Conservation (phyloP, 2,797 vertebrate genomes). For the Micropoecilia bifurca region DNA sequence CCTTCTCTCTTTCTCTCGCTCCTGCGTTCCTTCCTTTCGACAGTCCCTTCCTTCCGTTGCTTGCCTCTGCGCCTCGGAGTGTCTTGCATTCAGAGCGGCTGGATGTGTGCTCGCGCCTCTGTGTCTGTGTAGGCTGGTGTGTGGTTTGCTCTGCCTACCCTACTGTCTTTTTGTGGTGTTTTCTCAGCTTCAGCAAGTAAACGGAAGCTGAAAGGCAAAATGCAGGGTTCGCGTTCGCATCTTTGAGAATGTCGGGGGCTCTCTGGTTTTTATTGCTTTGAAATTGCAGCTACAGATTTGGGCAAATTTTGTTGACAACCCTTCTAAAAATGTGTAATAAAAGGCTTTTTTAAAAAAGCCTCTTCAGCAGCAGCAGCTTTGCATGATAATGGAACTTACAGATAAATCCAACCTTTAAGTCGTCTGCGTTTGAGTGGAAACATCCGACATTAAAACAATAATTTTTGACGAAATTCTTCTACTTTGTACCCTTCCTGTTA, state of each 20-base stretch:
- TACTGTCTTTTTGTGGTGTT: slow-evolving; percentile 56
- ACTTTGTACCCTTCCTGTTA: background rate
- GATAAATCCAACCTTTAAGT: background rate
- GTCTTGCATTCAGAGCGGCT: slow-evolving; percentile 50
- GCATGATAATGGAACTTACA: background rate
- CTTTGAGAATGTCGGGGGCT: slow-evolving; percentile 20
- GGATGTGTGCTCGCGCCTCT: slow-evolving; percentile 40
- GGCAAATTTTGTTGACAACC: background rate
- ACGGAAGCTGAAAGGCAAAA: slow-evolving; percentile 44
- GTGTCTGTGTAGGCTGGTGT: slow-evolving; percentile 44
- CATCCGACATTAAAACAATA: background rate
- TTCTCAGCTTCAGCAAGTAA: slow-evolving; percentile 61
- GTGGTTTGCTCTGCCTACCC: slow-evolving; percentile 51
- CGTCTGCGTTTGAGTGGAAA: background rate
- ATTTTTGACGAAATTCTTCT: background rate
- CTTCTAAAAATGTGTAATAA: background rate
- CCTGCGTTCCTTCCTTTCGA: slow-evolving; percentile 42
- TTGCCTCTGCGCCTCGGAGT: slow-evolving; percentile 55
- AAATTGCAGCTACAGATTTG: background rate
- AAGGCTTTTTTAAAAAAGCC: background rate
- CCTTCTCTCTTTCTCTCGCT: slow-evolving; percentile 43
- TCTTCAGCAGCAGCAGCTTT: background rate
- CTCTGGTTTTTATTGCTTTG: background rate
- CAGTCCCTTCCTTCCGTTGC: slow-evolving; percentile 56
- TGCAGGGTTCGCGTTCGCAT: slow-evolving; percentile 36